Evolutionary conservation across 2,797 vertebrate species (phyloP).

Genomic region (Aythya fuligula): DNA sequence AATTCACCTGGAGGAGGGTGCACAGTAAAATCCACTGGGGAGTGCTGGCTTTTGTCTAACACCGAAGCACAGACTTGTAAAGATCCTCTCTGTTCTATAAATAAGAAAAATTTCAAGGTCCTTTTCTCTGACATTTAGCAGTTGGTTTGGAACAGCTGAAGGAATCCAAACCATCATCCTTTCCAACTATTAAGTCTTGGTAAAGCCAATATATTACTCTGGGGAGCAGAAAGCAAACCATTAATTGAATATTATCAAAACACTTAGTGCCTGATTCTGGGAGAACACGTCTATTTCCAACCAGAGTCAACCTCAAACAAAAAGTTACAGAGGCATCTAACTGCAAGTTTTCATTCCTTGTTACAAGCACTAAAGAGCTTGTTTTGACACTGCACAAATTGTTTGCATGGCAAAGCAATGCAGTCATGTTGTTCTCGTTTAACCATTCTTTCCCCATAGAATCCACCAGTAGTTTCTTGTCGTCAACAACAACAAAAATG

Average conservation of each 20-base stretch:
- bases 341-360: not conserved
- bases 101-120: not conserved
- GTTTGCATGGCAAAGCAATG: not conserved
- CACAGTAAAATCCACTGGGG: not conserved
- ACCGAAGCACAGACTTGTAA: not conserved
- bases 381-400: not conserved
- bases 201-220: not conserved
- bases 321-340: not conserved
- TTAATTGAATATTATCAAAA: not conserved
- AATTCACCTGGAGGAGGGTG: not conserved
- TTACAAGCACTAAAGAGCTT: not conserved
- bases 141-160: not conserved
- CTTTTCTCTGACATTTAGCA: constrained; percentile 2
- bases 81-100: not conserved
- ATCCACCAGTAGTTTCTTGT: constrained; percentile 24
- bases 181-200: not conserved
- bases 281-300: not conserved
- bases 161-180: not conserved
- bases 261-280: not conserved
- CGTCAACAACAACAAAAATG: not conserved
- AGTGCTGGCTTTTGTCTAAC: not conserved
- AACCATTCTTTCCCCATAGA: constrained; percentile 21
- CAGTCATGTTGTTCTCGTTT: not conserved
- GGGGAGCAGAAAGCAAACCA: not conserved
- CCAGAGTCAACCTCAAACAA: not conserved